Conservation (phyloP, 2,797 vertebrate species). For the Micropoecilia bifurca region DNA sequence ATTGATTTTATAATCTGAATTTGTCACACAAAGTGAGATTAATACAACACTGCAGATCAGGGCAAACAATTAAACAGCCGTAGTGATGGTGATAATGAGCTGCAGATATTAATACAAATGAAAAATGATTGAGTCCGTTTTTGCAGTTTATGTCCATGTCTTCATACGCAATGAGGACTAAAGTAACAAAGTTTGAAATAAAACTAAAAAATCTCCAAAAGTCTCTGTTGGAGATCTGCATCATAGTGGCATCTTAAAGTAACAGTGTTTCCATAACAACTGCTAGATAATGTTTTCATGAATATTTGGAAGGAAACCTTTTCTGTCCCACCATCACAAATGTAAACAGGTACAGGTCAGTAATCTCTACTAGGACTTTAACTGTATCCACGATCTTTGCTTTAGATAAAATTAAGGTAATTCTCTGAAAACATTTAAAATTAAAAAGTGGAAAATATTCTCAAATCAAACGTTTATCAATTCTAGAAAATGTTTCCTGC, state of each 20-base stretch:
- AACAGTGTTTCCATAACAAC: neutral
- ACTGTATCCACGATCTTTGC: neutral
- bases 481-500: neutral
- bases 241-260: neutral
- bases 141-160: neutral
- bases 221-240: neutral
- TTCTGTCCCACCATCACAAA: neutral
- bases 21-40: neutral
- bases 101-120: neutral
- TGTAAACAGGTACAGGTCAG: neutral
- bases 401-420: neutral
- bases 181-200: neutral
- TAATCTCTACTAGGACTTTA: neutral
- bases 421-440: neutral
- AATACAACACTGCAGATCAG: neutral
- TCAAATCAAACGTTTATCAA: neutral
- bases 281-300: neutral
- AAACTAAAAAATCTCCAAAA: neutral
- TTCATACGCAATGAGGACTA: neutral
- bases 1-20: neutral
- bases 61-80: neutral
- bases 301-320: neutral
- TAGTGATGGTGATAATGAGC: neutral
- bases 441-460: neutral
- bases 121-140: neutral